phyloP scores from a whole-genome alignment of 2,797 vertebrate species.

The Gymnothorax reevesii region DNA sequence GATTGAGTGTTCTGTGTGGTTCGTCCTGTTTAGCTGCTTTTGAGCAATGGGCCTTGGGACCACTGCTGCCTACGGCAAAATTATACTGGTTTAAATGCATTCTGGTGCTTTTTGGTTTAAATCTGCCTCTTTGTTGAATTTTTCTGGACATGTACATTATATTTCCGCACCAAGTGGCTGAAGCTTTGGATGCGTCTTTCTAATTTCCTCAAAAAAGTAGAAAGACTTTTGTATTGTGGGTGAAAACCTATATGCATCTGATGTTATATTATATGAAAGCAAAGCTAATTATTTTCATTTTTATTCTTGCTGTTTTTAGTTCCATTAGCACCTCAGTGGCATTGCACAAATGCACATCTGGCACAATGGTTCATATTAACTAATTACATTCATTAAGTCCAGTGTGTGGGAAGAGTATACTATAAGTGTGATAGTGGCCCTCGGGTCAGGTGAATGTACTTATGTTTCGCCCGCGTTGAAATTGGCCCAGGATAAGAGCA shows the following conservation, averaged over 20 bases:
- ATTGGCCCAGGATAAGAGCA: not conserved
- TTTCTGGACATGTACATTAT: not conserved
- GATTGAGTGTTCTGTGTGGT: not conserved
- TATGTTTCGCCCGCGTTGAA: not conserved
- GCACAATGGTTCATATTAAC: not conserved
- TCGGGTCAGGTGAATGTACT: not conserved
- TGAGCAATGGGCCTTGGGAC: not conserved
- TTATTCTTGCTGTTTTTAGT: not conserved
- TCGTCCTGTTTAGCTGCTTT: not conserved
- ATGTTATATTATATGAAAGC: not conserved
- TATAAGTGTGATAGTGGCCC: no score
- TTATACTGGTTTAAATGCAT: not conserved
- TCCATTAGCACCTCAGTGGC: not conserved
- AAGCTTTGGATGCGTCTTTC: no score
- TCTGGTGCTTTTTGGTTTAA: not conserved
- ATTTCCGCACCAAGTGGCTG: not conserved
- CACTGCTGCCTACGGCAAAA: not conserved
- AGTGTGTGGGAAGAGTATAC: no score
- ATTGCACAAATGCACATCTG: not conserved
- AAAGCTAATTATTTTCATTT: not conserved
- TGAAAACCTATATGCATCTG: not conserved
- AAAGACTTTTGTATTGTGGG: not conserved
- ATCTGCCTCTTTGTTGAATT: not conserved
- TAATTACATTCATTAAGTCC: no score
- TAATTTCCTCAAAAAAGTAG: not conserved